Evolutionary conservation across 2,888 invertebrate genomes (phyloP).

Genomic region (Unio pictorum): DNA sequence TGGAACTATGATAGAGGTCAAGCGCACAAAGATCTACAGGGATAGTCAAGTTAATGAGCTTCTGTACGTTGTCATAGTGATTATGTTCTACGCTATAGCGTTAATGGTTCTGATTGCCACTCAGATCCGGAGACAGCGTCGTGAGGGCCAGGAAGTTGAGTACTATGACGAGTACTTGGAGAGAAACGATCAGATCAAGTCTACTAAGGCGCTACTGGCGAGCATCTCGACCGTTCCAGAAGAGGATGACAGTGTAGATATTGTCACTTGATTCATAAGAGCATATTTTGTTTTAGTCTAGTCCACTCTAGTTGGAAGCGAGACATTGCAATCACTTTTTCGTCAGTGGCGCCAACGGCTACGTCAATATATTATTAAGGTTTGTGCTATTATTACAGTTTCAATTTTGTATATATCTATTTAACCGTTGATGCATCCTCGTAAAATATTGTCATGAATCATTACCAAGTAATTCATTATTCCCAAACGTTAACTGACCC

Average conservation of each 20-base stretch:
- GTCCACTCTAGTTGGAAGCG: too few species aligned
- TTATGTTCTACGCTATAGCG: conserved; percentile 64
- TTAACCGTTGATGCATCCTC: too few species aligned
- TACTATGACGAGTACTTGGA: conserved; percentile 66
- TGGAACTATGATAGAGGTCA: conserved; percentile 26
- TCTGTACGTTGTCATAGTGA: conserved; percentile 63
- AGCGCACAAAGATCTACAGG: conserved; percentile 36
- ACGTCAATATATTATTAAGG: too few species aligned
- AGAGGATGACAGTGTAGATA: conserved; percentile 9
- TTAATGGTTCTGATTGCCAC: conserved; percentile 63
- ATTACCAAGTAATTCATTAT: too few species aligned
- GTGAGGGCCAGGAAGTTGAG: conserved; percentile 57
- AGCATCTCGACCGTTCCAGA: conserved; percentile 26
- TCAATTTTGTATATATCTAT: too few species aligned
- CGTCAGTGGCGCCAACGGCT: too few species aligned
- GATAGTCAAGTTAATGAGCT: conserved; percentile 63
- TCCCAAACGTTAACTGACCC: too few species aligned
- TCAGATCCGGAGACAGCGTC: conserved; percentile 56
- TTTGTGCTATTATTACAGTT: too few species aligned
- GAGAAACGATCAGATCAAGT: conserved; percentile 52
- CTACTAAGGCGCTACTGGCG: conserved; percentile 34
- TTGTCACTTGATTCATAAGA: too few species aligned
- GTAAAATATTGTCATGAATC: too few species aligned
- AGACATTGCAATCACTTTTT: too few species aligned
- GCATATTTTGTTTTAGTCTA: too few species aligned